Base-by-base conservation (phyloP, 2,797 vertebrate genomes). In the Chrysocyon brachyurus region DNA sequence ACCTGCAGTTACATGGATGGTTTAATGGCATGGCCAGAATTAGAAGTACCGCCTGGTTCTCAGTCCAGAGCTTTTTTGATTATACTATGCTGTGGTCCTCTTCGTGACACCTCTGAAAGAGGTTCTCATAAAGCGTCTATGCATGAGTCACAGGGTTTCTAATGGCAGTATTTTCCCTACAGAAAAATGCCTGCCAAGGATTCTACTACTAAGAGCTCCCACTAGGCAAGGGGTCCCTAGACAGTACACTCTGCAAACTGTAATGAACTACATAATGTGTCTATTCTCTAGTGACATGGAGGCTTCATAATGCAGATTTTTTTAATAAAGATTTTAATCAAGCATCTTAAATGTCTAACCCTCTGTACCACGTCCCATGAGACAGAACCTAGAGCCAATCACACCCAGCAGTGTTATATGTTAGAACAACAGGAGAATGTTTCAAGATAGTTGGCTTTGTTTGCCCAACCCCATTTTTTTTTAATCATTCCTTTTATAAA, bases 221-320 rank as follows among this genome's bases (percentile, higher is more conserved):
- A 22, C 81, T 79, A 46, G 46, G n/a, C 36, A 28, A 66, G 12
- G 10, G 3, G 33, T 87, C 85, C 33, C 33, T 64, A 86, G 85
- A 90, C 2, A 87, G 12, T 64, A 54, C 3, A 54, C 2, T 54
- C 22, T 1, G 4, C 31, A 52, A 17, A 73, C n/a, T 63, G 0
- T 83, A 95, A 97, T 90, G 83, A 87, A 22, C 61, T 73, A 64
- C 6, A n/a, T 72, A 88, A 96, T 81, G 56, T 90, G 24, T 77
- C 33, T 57, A 63, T 66, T 90, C 72, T 97, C 70, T 57, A 24
- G 36, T 82, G 81, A 94, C 52, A 63, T 8, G 40, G 28, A 92
- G 17, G 2, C 15, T 86, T 96, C 66, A 93, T 73, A 85, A 52
- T 22, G 26, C 28, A 73, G 61, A 56, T 86, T 86, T 22, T 49